Evolutionary conservation across 2,113 vertebrate species (phyloP).

Genomic region (Balaeniceps rex): DNA sequence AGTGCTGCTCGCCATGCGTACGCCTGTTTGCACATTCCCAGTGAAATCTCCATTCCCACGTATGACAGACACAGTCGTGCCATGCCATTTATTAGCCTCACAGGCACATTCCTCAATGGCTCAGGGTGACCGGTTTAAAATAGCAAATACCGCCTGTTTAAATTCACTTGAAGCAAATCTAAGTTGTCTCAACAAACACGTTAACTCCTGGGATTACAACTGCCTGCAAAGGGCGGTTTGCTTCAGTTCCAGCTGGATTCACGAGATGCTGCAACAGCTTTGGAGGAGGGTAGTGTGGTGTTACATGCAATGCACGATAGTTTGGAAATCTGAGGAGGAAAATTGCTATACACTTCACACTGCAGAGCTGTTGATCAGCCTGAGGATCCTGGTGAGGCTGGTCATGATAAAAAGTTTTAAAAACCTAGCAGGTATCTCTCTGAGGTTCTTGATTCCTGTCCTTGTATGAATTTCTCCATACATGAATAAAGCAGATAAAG

Average conservation of each 20-base stretch:
- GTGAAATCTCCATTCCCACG: background rate
- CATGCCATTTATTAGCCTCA: background rate
- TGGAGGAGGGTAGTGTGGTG: background rate
- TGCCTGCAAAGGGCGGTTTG: background rate
- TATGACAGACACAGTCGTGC: background rate
- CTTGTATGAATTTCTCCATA: background rate
- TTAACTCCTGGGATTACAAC: background rate
- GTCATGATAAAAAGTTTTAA: rapidly evolving
- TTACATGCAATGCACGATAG: rapidly evolving
- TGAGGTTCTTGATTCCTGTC: background rate
- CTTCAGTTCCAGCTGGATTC: background rate
- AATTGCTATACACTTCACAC: background rate
- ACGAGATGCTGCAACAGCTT: background rate
- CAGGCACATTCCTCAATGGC: background rate
- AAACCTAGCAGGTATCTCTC: background rate
- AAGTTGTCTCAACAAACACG: background rate
- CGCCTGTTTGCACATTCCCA: background rate
- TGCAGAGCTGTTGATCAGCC: background rate
- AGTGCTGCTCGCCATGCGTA: background rate
- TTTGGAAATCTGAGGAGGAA: background rate
- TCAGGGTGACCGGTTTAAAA: background rate
- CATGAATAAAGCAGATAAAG: background rate
- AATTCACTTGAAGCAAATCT: background rate
- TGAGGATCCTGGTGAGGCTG: background rate
- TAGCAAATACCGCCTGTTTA: background rate